A percentile compares a stretch with the other conserved stretches of the same genome.
Evolutionary conservation across 2,888 invertebrate species (phyloP).

Genomic region (Netelia inedita): DNA sequence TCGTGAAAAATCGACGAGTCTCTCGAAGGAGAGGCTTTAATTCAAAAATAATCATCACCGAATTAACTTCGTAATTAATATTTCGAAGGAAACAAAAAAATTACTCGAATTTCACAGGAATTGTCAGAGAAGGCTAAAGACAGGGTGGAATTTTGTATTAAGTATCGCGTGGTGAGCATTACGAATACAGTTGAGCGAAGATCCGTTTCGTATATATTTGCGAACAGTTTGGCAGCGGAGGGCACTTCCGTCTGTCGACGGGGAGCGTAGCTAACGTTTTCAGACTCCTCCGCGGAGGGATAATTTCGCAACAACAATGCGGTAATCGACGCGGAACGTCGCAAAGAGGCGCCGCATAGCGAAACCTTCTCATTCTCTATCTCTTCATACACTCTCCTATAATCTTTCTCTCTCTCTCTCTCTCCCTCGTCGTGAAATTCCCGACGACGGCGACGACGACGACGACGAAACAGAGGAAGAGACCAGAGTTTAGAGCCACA

Average conservation of each 20-base stretch:
- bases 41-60: background rate
- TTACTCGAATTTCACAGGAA: background rate
- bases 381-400: slow-evolving; percentile 33
- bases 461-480: slow-evolving; percentile 55
- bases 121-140: background rate
- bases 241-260: slow-evolving; percentile 52
- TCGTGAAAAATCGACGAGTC: slow-evolving; percentile 32
- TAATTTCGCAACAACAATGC: slow-evolving; percentile 68
- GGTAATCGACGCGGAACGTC: slow-evolving; percentile 67
- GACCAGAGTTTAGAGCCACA: slow-evolving; percentile 62
- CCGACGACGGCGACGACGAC: slow-evolving; percentile 37
- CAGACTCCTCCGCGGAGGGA: slow-evolving; percentile 54
- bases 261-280: slow-evolving; percentile 22
- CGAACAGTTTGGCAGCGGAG: slow-evolving; percentile 52
- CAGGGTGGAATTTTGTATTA: background rate
- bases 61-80: too few relatives aligned
- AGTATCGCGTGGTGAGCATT: background rate
- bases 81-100: too few relatives aligned
- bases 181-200: slow-evolving; percentile 24
- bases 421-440: slow-evolving; percentile 50
- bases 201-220: slow-evolving; percentile 60
- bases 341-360: slow-evolving; percentile 63
- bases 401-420: background rate
- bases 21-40: background rate
- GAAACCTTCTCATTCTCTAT: slow-evolving; percentile 40